Conservation (phyloP, 2,888 invertebrate genomes). For the Perizoma affinitatum region DNA sequence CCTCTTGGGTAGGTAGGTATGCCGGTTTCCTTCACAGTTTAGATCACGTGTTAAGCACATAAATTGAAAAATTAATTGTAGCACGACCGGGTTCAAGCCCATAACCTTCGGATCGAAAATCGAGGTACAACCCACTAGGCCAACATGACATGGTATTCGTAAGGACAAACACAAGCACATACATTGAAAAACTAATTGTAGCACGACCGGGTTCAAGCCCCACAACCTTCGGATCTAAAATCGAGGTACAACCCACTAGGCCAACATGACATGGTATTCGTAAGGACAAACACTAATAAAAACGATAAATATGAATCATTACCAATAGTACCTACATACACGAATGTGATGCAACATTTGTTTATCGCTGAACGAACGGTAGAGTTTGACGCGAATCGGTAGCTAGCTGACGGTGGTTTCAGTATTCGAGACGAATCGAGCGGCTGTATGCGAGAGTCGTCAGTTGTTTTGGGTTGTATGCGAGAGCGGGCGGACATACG, state of each 20-base stretch:
- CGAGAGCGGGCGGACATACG: not conserved
- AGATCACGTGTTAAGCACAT: too few relatives aligned
- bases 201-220: too few relatives aligned
- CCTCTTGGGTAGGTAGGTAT: not conserved
- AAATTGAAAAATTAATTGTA: too few relatives aligned
- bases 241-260: too few relatives aligned
- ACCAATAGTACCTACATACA: constrained; percentile 10
- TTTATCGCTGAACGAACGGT: constrained; percentile 20
- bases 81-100: too few relatives aligned
- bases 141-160: too few relatives aligned
- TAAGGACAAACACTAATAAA: constrained; percentile 12
- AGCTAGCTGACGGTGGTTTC: constrained; percentile 7
- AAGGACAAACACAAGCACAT: constrained; percentile 8
- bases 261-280: too few relatives aligned
- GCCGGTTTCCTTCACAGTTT: not conserved
- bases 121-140: too few relatives aligned
- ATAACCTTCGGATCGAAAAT: too few relatives aligned
- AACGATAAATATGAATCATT: constrained; percentile 19
- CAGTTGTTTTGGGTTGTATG: constrained; percentile 9
- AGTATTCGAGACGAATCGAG: constrained; percentile 2
- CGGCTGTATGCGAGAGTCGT: not conserved
- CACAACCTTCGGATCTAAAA: too few relatives aligned
- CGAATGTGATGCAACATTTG: constrained; percentile 21
- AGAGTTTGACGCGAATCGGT: constrained; percentile 1
- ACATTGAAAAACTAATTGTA: too few relatives aligned